Conservation (phyloP, 2,888 invertebrate genomes). For the Pollenia labialis region DNA sequence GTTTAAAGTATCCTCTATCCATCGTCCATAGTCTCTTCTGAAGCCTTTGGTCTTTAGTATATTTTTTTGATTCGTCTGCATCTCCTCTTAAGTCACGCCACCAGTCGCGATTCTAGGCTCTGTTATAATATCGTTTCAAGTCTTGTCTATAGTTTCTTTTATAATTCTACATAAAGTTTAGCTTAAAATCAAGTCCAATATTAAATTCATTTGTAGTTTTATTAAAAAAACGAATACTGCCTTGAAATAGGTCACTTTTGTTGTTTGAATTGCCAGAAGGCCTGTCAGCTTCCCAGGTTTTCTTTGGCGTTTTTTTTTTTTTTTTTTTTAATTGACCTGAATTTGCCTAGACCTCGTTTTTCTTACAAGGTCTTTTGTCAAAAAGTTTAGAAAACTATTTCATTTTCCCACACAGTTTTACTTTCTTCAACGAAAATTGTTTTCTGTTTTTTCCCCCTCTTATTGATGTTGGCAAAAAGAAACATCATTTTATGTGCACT, state of each 20-base stretch:
- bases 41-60: too few relatives aligned
- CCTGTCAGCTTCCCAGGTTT: not conserved
- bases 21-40: too few relatives aligned
- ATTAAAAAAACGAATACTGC: too few relatives aligned
- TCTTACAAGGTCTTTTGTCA: not conserved
- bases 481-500: constrained; percentile 13
- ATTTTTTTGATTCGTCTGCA: too few relatives aligned
- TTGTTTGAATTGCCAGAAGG: too few relatives aligned
- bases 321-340: not conserved
- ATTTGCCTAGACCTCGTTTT: not conserved
- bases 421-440: constrained; percentile 22
- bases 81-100: too few relatives aligned
- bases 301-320: not conserved
- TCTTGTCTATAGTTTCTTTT: too few relatives aligned
- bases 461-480: not conserved
- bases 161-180: too few relatives aligned
- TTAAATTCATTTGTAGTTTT: not conserved
- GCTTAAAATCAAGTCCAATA: not conserved
- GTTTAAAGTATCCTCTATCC: too few relatives aligned
- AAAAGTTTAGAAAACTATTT: constrained; percentile 16
- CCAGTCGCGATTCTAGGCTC: too few relatives aligned
- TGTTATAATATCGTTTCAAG: too few relatives aligned
- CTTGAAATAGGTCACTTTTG: too few relatives aligned
- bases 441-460: not conserved
- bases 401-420: constrained; percentile 35